phyloP scores from a whole-genome alignment of 2,797 vertebrate species.

The Podarcis siculus region DNA sequence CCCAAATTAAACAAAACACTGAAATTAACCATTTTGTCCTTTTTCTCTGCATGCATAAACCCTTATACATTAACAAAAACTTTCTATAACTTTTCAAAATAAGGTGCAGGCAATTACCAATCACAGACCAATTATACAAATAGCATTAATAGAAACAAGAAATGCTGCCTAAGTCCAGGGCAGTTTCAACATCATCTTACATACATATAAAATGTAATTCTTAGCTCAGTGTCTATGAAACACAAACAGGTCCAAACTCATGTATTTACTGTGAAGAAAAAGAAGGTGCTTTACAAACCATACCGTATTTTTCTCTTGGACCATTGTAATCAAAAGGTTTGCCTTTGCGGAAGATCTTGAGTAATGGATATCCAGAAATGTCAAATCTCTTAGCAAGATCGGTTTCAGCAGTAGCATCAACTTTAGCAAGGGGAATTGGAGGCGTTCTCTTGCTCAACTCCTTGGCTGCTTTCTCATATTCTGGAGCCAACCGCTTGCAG shows the following conservation, averaged over 20 bases:
- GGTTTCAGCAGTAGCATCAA: conserved; percentile 86
- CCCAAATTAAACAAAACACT: too few species aligned
- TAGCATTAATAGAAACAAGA: background rate
- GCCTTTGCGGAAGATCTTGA: conserved; percentile 97
- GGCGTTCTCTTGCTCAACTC: conserved; percentile 86
- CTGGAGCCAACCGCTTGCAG: conserved; percentile 94
- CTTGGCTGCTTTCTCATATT: conserved; percentile 94
- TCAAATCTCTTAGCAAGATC: conserved; percentile 88
- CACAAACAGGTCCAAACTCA: background rate
- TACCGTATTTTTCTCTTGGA: conserved; percentile 93
- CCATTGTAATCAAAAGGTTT: conserved; percentile 93
- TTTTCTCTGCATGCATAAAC: too few species aligned
- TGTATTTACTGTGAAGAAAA: background rate
- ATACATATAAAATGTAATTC: too few species aligned
- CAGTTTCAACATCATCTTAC: background rate
- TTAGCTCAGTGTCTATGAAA: too few species aligned
- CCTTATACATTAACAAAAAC: too few species aligned
- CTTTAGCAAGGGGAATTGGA: conserved; percentile 91
- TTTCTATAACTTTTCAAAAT: background rate
- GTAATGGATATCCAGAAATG: conserved; percentile 90
- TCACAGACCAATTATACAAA: background rate
- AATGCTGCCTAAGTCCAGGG: background rate
- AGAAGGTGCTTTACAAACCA: background rate
- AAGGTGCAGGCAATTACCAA: background rate
- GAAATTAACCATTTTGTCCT: too few species aligned